phyloP scores from a whole-genome alignment of 2,113 vertebrate species.

The Syrmaticus mikado region DNA sequence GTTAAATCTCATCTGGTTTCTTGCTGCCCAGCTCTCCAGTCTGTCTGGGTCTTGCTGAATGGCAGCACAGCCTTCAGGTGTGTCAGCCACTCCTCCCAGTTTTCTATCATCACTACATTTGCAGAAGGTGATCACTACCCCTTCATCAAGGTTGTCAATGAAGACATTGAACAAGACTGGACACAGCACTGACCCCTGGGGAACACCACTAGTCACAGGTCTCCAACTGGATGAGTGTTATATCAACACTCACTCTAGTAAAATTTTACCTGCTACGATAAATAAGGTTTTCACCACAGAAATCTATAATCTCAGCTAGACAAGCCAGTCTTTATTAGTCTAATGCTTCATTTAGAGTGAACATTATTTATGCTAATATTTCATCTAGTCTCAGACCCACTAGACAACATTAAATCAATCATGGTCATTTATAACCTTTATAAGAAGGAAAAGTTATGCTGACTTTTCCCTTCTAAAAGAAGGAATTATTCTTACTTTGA shows the following conservation, averaged over 20 bases:
- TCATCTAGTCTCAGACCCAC: background rate
- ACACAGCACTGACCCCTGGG: too few relatives aligned
- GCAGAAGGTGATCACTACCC: too few relatives aligned
- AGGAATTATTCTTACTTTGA: background rate
- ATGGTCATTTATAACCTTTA: background rate
- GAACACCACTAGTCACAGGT: too few relatives aligned
- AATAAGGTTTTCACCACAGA: background rate
- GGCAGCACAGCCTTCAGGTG: too few relatives aligned
- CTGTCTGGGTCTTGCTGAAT: too few relatives aligned
- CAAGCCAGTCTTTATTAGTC: background rate
- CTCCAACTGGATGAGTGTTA: too few relatives aligned
- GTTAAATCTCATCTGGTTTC: too few relatives aligned
- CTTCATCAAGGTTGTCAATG: too few relatives aligned
- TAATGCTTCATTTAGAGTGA: background rate
- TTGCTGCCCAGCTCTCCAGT: too few relatives aligned
- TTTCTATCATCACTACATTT: too few relatives aligned
- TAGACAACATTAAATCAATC: background rate
- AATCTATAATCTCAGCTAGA: background rate
- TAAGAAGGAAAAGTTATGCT: background rate
- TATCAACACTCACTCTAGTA: background rate
- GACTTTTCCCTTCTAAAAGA: background rate
- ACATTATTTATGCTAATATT: background rate
- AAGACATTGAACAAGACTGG: too few relatives aligned
- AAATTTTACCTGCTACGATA: background rate
- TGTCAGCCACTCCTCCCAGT: too few relatives aligned